Evolutionary conservation across 2,888 invertebrate species (phyloP).

Genomic region (Nomada hirtipes): DNA sequence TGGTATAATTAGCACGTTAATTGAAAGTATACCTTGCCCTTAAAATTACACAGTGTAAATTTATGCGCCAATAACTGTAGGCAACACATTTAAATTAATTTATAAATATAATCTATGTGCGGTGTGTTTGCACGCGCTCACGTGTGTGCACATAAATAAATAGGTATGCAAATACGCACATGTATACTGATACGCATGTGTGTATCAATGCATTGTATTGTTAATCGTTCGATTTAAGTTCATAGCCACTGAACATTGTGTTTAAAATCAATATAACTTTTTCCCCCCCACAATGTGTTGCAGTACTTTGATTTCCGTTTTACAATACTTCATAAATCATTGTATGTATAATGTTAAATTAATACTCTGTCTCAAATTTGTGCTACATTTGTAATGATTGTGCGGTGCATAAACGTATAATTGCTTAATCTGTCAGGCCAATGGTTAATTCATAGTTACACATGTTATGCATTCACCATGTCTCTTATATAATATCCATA

Average conservation of each 20-base stretch:
- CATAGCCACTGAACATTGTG: conserved; percentile 43
- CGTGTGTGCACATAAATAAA: not conserved
- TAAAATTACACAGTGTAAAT: conserved; percentile 39
- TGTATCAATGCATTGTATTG: conserved; percentile 18
- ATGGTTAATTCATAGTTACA: conserved; percentile 49
- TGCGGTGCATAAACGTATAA: conserved; percentile 58
- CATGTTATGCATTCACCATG: conserved; percentile 47
- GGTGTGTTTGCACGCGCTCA: not conserved
- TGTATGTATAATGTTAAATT: conserved; percentile 34
- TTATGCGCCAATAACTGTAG: conserved; percentile 51
- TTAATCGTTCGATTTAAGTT: conserved; percentile 30
- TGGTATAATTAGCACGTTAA: conserved; percentile 45
- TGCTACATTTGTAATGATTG: conserved; percentile 58
- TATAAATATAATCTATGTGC: conserved; percentile 26
- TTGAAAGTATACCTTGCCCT: conserved; percentile 39
- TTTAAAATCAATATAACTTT: conserved; percentile 24
- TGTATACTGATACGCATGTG: conserved; percentile 14
- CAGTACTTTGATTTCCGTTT: conserved; percentile 24
- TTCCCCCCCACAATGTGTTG: conserved; percentile 20
- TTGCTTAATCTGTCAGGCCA: conserved; percentile 45
- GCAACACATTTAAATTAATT: conserved; percentile 46
- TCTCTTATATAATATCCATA: conserved; percentile 44
- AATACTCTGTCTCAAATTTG: conserved; percentile 43
- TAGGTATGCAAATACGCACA: conserved; percentile 11
- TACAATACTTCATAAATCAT: conserved; percentile 30